phyloP scores from a whole-genome alignment of 2,888 invertebrate species.

The Ryuthela nishihirai region DNA sequence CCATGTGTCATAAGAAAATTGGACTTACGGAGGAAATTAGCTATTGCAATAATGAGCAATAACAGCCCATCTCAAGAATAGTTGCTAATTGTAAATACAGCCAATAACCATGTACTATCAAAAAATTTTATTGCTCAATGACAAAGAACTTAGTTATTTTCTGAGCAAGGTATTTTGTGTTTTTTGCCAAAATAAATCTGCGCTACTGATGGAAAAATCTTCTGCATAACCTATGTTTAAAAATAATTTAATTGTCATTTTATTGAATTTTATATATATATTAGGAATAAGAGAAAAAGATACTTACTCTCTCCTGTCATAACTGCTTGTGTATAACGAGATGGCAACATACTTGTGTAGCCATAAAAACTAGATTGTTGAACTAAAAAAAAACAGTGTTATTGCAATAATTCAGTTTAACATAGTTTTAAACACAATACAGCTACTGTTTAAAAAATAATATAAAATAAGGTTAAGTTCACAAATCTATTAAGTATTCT shows the following conservation, averaged over 20 bases:
- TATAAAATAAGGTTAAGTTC: background rate
- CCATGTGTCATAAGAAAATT: no score
- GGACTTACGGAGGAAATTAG: no score
- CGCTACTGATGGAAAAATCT: no score
- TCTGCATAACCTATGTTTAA: no score
- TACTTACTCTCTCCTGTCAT: conserved; percentile 89
- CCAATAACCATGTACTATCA: no score
- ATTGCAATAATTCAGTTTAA: background rate
- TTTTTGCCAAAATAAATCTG: no score
- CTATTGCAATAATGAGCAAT: no score
- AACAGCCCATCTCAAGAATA: no score
- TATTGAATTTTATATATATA: background rate
- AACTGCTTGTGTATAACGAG: conserved; percentile 85
- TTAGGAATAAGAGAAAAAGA: conserved; percentile 41
- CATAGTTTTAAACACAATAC: background rate
- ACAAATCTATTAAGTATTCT: background rate
- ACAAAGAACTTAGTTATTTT: no score
- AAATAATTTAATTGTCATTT: background rate
- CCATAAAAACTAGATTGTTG: conserved; percentile 94
- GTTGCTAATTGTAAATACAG: no score
- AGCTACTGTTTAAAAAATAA: background rate
- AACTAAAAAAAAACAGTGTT: conserved; percentile 54
- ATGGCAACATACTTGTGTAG: conserved; percentile 86
- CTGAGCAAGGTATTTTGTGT: no score
- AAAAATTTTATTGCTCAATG: no score